Evolutionary conservation across 2,797 vertebrate genomes (phyloP), one percentile per base, ranked within the genome.

Genomic region (Acipenser ruthenus): DNA sequence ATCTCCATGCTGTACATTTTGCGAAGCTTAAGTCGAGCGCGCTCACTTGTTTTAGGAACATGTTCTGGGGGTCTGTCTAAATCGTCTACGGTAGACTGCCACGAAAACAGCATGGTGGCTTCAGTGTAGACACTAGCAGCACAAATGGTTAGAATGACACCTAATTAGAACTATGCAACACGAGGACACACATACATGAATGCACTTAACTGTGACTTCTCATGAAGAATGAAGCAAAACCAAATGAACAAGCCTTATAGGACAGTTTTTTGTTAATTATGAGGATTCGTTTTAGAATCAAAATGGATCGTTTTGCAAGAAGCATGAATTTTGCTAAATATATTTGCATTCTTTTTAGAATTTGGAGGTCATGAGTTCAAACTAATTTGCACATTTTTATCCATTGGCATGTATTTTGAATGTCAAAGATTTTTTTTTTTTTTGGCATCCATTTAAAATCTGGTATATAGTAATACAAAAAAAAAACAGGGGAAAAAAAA

Each of bases 11-110:
- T 86, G 83, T 88, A 87, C 91, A 95, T 96, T 92, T 97, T 97
- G 84, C 88, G 90, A 81, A 99, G 93, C 80, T 93, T 96, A 87
- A 95, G 95, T 83, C 95, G 89, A 77, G 94, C 89, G 0, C 96
- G 95, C 86, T 99, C 94, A 79, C 96, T 99, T 87, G 95, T 98
- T 94, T 94, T 98, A 86, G 93, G 97, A 85, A 97, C 89, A 83
- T 80, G 82, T 77, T 95, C 93, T 71, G 91, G 89, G 87, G 93
- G 92, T 76, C 89, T 92, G 72, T 99, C 97, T 82, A 97, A 89
- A 84, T 99, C 95, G 82, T 99, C 97, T 88, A 98, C 89, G 58
- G 97, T 98, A 86, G 95, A 98, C 82, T 99, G 95, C 78, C 95
- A 94, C 75, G 96, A 99, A 80, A 97, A 92, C 82, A 98, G 90